Evolutionary conservation across 2,888 invertebrate genomes (phyloP).

Genomic region (Eupithecia tripunctaria): DNA sequence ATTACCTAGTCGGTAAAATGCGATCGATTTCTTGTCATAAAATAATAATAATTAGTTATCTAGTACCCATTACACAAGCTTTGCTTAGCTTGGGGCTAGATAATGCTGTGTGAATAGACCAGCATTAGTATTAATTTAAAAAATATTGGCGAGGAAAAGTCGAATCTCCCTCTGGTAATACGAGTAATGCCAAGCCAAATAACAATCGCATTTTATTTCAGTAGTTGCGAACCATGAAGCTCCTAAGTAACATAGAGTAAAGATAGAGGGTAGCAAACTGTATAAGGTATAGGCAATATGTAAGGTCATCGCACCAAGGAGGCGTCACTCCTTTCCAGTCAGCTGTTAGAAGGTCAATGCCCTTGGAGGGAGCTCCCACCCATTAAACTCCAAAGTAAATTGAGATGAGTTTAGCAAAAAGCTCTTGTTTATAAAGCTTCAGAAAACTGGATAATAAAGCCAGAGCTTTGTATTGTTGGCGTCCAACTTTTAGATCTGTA

Average conservation of each 20-base stretch:
- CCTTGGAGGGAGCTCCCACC: conserved; percentile 54
- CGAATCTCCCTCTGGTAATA: neutral
- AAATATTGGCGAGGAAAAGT: neutral
- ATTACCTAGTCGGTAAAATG: no score
- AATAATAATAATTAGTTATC: no score
- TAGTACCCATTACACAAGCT: no score
- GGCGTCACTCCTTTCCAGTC: conserved; percentile 66
- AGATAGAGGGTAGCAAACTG: conserved; percentile 7
- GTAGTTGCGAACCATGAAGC: conserved; percentile 31
- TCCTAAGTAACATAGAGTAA: conserved; percentile 10
- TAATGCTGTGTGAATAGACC: no score
- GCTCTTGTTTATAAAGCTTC: conserved; percentile 33
- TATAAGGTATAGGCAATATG: conserved; percentile 40
- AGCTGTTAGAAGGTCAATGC: conserved; percentile 73
- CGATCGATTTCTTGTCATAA: no score
- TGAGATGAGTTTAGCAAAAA: conserved; percentile 44
- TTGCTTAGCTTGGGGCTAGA: no score
- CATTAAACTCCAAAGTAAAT: conserved; percentile 50
- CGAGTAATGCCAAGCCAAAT: neutral
- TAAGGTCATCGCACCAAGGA: conserved; percentile 65
- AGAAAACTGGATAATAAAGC: conserved; percentile 1
- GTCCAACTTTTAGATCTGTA: neutral
- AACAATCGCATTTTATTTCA: neutral
- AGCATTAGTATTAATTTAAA: neutral
- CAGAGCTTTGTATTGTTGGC: neutral